Evolutionary conservation across 2,888 invertebrate species (phyloP).

Genomic region (Acanthopleura granulata): DNA sequence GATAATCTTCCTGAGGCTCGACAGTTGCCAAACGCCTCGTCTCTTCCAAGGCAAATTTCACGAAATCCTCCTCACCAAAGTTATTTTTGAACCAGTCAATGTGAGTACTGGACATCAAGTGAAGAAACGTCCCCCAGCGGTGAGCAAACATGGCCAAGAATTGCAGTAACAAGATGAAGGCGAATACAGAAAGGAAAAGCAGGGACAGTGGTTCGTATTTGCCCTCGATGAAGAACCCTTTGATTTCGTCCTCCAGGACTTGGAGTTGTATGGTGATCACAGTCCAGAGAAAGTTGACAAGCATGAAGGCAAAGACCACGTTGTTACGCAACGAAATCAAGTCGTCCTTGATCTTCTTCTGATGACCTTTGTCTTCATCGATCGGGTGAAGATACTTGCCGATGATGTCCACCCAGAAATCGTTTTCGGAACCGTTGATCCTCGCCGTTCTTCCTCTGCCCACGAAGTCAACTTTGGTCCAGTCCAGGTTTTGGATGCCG

Average conservation of each 20-base stretch:
- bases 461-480: slow-evolving; percentile 92
- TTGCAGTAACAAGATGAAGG: slow-evolving; percentile 52
- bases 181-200: slow-evolving; percentile 55
- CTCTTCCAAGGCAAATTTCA: slow-evolving; percentile 56
- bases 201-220: slow-evolving; percentile 60
- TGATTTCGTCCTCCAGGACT: slow-evolving; percentile 77
- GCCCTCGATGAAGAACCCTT: slow-evolving; percentile 73
- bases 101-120: slow-evolving; percentile 59
- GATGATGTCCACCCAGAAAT: slow-evolving; percentile 95
- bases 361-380: slow-evolving; percentile 85
- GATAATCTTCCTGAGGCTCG: slow-evolving; percentile 58
- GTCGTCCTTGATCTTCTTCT: slow-evolving; percentile 54
- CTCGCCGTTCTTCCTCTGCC: slow-evolving; percentile 92
- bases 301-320: slow-evolving; percentile 74
- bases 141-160: slow-evolving; percentile 61
- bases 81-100: slow-evolving; percentile 58
- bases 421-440: slow-evolving; percentile 83
- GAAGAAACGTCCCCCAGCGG: slow-evolving; percentile 61
- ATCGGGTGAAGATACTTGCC: slow-evolving; percentile 95
- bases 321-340: slow-evolving; percentile 55
- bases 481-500: slow-evolving; percentile 88
- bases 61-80: slow-evolving; percentile 58
- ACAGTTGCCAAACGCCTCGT: slow-evolving; percentile 52
- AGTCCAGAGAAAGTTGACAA: slow-evolving; percentile 98
- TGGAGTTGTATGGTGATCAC: slow-evolving; percentile 98